phyloP scores from a whole-genome alignment of 2,113 vertebrate species.

The Amphiprion ocellaris region DNA sequence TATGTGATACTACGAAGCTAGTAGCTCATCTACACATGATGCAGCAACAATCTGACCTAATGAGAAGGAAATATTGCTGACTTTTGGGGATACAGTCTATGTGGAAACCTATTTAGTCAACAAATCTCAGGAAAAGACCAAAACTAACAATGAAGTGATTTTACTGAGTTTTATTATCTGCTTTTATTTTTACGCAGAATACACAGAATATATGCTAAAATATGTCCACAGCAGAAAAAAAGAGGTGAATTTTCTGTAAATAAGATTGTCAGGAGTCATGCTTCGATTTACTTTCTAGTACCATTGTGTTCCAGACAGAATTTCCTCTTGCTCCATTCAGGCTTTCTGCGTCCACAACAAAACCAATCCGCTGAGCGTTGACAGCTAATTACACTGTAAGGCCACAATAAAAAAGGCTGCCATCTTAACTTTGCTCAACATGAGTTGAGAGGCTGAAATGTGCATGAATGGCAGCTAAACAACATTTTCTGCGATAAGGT shows the following conservation, averaged over 20 bases:
- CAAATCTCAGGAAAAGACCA: neutral
- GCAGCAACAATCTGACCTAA: slow-evolving; percentile 29
- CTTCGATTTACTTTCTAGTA: slow-evolving; percentile 23
- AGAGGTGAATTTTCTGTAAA: neutral
- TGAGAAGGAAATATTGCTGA: neutral
- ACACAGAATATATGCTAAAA: neutral
- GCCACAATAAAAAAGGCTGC: slow-evolving; percentile 63
- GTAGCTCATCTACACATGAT: slow-evolving; percentile 26
- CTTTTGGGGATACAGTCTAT: no score
- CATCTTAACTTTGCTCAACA: slow-evolving; percentile 60
- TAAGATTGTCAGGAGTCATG: slow-evolving; percentile 13
- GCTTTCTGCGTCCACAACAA: slow-evolving; percentile 42
- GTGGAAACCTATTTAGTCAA: neutral
- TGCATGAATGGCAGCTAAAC: slow-evolving; percentile 70
- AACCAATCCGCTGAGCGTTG: slow-evolving; percentile 45
- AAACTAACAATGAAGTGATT: neutral
- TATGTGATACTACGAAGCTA: slow-evolving; percentile 24
- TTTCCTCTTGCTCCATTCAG: slow-evolving; percentile 19
- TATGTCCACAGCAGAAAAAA: neutral
- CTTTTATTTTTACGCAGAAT: neutral
- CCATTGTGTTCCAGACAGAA: slow-evolving; percentile 32
- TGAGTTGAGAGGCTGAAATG: slow-evolving; percentile 41
- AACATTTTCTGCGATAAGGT: slow-evolving; percentile 41
- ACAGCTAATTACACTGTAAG: slow-evolving; percentile 74
- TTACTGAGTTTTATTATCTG: neutral